phyloP scores from a whole-genome alignment of 2,888 invertebrate species.

The Homarus gammarus region DNA sequence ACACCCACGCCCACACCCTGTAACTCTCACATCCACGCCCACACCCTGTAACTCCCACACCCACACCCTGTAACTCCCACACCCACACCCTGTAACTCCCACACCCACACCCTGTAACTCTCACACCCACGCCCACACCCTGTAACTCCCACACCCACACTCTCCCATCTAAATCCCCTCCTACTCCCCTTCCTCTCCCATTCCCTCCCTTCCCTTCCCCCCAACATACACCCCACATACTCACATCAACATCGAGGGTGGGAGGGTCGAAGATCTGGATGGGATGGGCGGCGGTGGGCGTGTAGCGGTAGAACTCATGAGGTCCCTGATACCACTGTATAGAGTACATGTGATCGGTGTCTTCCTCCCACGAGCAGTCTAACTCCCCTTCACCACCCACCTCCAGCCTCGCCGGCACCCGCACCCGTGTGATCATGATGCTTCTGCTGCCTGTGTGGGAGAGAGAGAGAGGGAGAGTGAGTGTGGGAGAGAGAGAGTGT shows the following conservation, averaged over 20 bases:
- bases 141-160: too few species aligned
- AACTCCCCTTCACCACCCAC: slow-evolving; percentile 1
- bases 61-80: too few species aligned
- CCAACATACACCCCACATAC: not conserved
- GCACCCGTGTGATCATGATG: slow-evolving; percentile 3
- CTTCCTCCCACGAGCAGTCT: slow-evolving; percentile 7
- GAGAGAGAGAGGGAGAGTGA: not conserved
- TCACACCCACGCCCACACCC: not conserved
- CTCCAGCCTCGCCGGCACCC: not conserved
- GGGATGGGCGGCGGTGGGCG: slow-evolving; percentile 22
- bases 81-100: too few species aligned
- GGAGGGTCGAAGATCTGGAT: slow-evolving; percentile 27
- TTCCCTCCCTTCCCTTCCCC: too few species aligned
- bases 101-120: not conserved
- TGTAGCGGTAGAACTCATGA: slow-evolving; percentile 39
- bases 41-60: too few species aligned
- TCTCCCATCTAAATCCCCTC: not conserved
- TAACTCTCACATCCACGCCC: too few species aligned
- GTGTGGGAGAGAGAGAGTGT: not conserved
- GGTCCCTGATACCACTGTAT: slow-evolving; percentile 31
- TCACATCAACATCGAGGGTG: slow-evolving; percentile 34
- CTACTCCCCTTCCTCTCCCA: too few species aligned
- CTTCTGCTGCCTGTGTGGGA: not conserved
- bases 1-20: too few species aligned
- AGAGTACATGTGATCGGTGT: slow-evolving; percentile 35